Evolutionary conservation across 2,888 invertebrate species (phyloP).

Genomic region (Dynastes maya): DNA sequence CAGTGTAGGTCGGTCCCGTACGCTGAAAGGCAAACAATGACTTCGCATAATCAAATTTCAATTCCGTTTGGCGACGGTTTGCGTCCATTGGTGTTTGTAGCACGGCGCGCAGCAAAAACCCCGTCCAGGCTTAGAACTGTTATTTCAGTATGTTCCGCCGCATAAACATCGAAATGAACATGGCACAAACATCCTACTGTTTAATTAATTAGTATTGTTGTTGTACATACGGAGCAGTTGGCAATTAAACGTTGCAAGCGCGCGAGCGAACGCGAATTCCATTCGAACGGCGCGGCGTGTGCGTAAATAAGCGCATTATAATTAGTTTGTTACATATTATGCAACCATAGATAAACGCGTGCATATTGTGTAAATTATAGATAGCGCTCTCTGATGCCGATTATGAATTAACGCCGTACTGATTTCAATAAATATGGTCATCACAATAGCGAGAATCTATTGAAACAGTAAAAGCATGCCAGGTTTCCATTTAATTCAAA

Average conservation of each 20-base stretch:
- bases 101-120: slow-evolving; percentile 12
- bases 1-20: neutral
- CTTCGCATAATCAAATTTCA: slow-evolving; percentile 30
- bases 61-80: slow-evolving; percentile 19
- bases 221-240: slow-evolving; percentile 21
- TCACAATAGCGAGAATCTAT: no score
- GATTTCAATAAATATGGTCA: no score
- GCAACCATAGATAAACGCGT: neutral
- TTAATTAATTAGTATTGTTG: slow-evolving; percentile 41
- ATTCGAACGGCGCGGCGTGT: neutral
- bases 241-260: slow-evolving; percentile 22
- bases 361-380: slow-evolving; percentile 4
- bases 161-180: slow-evolving; percentile 39
- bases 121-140: slow-evolving; percentile 1
- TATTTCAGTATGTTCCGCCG: slow-evolving; percentile 20
- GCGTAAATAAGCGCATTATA: slow-evolving; percentile 34
- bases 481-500: no score
- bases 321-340: slow-evolving; percentile 7
- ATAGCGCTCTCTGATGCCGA: neutral
- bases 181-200: slow-evolving; percentile 19
- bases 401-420: no score
- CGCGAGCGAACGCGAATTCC: neutral
- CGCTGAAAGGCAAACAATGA: neutral
- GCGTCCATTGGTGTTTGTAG: neutral
- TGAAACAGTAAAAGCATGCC: no score